Conservation (phyloP, 1,140 invertebrate species). For the Eupeodes corollae region DNA sequence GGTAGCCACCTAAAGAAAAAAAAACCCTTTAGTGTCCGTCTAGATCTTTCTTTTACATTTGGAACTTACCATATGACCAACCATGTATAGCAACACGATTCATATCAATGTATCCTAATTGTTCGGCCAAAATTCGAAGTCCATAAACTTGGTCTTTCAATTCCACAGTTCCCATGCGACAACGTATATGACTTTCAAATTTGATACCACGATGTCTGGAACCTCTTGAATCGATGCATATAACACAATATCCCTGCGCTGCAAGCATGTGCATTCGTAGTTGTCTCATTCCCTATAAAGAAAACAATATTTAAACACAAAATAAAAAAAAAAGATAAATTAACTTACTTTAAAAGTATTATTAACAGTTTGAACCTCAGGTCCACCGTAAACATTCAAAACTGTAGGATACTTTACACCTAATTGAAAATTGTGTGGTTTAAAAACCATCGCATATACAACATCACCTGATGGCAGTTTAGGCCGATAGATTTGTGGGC, state of each 20-base stretch:
- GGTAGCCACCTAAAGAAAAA: constrained; percentile 52
- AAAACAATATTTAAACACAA: background rate
- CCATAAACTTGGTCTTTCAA: constrained; percentile 94
- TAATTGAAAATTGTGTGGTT: constrained; percentile 65
- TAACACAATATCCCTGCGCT: constrained; percentile 91
- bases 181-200: constrained; percentile 83
- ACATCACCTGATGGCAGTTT: constrained; percentile 59
- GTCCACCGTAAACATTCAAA: constrained; percentile 94
- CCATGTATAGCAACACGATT: constrained; percentile 89
- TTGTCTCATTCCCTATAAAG: constrained; percentile 70
- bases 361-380: constrained; percentile 92
- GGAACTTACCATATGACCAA: constrained; percentile 83
- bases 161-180: constrained; percentile 90
- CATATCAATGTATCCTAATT: constrained; percentile 81
- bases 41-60: background rate
- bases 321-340: background rate
- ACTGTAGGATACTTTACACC: constrained; percentile 85
- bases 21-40: constrained; percentile 2
- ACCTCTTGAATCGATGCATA: constrained; percentile 85
- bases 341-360: constrained; percentile 80
- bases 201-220: constrained; percentile 82
- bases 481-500: constrained; percentile 63
- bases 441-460: constrained; percentile 86
- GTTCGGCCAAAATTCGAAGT: constrained; percentile 71
- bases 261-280: constrained; percentile 89